A percentile compares a stretch with the other conserved stretches of the same genome.
phyloP scores from a whole-genome alignment of 2,113 vertebrate genomes.

The Taurulus bubalis region DNA sequence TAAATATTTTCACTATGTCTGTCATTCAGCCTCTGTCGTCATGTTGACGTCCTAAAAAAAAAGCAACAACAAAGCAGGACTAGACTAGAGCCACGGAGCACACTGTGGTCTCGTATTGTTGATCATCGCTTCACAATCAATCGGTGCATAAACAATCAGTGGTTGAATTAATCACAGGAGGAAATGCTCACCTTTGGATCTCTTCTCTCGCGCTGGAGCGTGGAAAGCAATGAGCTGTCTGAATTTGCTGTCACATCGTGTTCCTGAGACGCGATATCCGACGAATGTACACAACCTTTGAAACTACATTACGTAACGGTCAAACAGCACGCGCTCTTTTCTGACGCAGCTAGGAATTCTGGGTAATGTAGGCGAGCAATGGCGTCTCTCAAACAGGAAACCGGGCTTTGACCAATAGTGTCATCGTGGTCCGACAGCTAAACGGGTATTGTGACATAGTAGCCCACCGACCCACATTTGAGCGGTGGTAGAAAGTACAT shows the following conservation, averaged over 20 bases:
- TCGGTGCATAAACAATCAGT: neutral
- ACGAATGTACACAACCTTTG: constrained; percentile 58
- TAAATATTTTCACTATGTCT: too few relatives aligned
- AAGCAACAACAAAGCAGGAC: neutral
- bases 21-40: neutral
- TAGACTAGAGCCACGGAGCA: neutral
- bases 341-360: constrained; percentile 11
- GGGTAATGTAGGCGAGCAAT: constrained; percentile 61
- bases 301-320: constrained; percentile 54
- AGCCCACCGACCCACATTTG: neutral
- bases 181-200: constrained; percentile 20
- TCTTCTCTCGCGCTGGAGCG: neutral
- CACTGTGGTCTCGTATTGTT: neutral
- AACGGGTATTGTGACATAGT: neutral
- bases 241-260: constrained; percentile 6
- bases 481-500: neutral
- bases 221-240: too few relatives aligned
- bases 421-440: neutral
- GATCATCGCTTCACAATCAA: neutral
- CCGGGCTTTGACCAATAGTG: neutral
- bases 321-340: neutral
- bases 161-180: rapidly evolving
- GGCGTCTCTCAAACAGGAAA: neutral
- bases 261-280: constrained; percentile 10
- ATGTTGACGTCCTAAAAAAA: neutral